phyloP scores from a whole-genome alignment of 2,888 invertebrate species.

The Tridacna gigas region DNA sequence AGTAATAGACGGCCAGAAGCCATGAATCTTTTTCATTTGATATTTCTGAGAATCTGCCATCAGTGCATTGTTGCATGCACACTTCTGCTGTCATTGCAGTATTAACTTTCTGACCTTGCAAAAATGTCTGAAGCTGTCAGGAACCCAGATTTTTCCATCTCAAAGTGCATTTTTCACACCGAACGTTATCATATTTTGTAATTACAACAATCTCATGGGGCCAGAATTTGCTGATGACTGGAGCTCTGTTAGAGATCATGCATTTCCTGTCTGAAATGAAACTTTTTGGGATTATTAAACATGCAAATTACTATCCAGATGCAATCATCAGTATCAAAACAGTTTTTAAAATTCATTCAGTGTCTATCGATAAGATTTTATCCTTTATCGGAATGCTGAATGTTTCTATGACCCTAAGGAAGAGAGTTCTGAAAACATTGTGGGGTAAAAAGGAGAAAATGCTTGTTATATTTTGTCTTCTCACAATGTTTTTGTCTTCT shows the following conservation, averaged over 20 bases:
- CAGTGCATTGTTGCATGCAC: slow-evolving; percentile 1
- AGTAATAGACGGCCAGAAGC: too few species aligned
- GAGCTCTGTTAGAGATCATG: slow-evolving; percentile 12
- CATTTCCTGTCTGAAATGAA: slow-evolving; percentile 18
- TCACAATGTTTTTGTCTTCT: too few species aligned
- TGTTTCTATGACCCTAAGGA: too few species aligned
- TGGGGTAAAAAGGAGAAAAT: too few species aligned
- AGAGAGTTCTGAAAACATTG: too few species aligned
- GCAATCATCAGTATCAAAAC: background rate
- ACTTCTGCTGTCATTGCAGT: background rate
- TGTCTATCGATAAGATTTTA: too few species aligned
- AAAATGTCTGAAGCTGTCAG: background rate
- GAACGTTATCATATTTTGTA: slow-evolving; percentile 12
- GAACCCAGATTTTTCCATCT: slow-evolving; percentile 5
- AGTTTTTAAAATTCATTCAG: background rate
- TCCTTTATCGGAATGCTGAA: too few species aligned
- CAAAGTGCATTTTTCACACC: slow-evolving; percentile 10
- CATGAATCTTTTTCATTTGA: too few species aligned
- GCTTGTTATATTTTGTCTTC: too few species aligned
- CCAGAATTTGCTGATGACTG: background rate
- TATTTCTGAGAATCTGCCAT: background rate
- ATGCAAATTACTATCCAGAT: slow-evolving; percentile 17
- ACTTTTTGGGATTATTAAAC: slow-evolving; percentile 17
- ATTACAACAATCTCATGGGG: slow-evolving; percentile 12
- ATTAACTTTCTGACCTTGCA: slow-evolving; percentile 23